Conservation (phyloP, 1,140 invertebrate species). For the Rhyzopertha dominica region DNA sequence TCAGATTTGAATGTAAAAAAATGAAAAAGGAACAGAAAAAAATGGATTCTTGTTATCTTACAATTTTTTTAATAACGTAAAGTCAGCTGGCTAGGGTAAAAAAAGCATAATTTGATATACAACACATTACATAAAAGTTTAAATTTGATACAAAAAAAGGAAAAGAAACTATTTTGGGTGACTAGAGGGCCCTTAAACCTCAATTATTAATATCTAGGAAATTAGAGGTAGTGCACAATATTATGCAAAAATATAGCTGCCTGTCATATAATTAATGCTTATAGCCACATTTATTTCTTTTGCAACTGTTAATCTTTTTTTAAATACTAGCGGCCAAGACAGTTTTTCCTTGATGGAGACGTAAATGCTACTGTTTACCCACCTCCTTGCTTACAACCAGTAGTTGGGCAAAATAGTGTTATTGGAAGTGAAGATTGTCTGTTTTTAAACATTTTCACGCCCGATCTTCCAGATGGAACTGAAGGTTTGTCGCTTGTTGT, state of each 20-base stretch:
- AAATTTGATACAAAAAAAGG: too few relatives aligned
- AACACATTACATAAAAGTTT: too few relatives aligned
- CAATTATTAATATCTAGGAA: constrained; percentile 3
- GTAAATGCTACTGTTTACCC: constrained; percentile 51
- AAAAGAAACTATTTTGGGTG: too few relatives aligned
- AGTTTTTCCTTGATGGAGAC: constrained; percentile 50
- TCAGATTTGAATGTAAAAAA: too few relatives aligned
- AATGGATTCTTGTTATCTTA: too few relatives aligned
- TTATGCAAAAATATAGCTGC: not conserved
- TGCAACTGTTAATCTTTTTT: constrained; percentile 4
- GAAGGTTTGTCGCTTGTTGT: constrained; percentile 36
- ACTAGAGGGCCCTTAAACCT: too few relatives aligned
- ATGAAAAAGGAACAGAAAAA: too few relatives aligned
- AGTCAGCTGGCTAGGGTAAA: too few relatives aligned
- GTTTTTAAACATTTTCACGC: constrained; percentile 76
- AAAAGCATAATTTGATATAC: too few relatives aligned
- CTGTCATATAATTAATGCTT: not conserved
- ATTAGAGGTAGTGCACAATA: not conserved
- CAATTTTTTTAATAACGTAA: too few relatives aligned
- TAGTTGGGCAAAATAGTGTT: constrained; percentile 41
- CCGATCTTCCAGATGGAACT: constrained; percentile 52
- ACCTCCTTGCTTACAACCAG: constrained; percentile 53
- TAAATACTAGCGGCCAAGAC: constrained; percentile 50
- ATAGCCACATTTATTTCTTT: too few relatives aligned
- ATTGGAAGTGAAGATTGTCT: constrained; percentile 71